Conservation (phyloP, 2,797 vertebrate genomes). For the Etheostoma nigrum region DNA sequence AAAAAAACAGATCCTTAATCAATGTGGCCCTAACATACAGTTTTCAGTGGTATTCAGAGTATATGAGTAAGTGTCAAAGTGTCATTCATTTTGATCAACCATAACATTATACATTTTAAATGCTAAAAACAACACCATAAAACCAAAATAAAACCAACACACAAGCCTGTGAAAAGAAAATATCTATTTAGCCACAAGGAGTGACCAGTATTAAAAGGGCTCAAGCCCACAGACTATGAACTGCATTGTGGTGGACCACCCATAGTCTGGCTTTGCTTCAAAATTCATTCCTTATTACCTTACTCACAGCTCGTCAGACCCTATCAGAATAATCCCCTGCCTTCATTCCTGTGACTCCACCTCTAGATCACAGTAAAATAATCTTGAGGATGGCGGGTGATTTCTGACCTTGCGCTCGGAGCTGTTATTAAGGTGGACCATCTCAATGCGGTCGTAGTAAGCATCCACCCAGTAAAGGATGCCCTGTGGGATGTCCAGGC, state of each 20-base stretch:
- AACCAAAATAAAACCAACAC: conserved; percentile 19
- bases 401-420: conserved; percentile 90
- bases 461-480: conserved; percentile 98
- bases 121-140: not conserved
- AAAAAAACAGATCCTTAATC: conserved; percentile 7
- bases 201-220: conserved; percentile 17
- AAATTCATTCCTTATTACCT: conserved; percentile 33
- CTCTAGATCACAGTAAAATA: conserved; percentile 15
- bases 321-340: conserved; percentile 40
- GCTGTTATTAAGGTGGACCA: conserved; percentile 94
- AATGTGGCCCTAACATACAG: not conserved
- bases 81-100: conserved; percentile 8
- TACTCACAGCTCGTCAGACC: conserved; percentile 19
- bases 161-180: conserved; percentile 24
- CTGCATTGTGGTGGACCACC: conserved; percentile 46
- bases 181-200: conserved; percentile 13
- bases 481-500: conserved; percentile 93
- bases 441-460: conserved; percentile 97
- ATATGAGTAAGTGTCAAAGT: conserved; percentile 19
- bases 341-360: conserved; percentile 24
- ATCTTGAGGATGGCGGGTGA: not conserved
- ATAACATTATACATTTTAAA: conserved; percentile 23
- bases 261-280: conserved; percentile 31
- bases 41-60: conserved; percentile 5
- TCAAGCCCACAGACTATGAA: conserved; percentile 15